phyloP scores from a whole-genome alignment of 2,888 invertebrate genomes.

The Heterodera filipjevi region DNA sequence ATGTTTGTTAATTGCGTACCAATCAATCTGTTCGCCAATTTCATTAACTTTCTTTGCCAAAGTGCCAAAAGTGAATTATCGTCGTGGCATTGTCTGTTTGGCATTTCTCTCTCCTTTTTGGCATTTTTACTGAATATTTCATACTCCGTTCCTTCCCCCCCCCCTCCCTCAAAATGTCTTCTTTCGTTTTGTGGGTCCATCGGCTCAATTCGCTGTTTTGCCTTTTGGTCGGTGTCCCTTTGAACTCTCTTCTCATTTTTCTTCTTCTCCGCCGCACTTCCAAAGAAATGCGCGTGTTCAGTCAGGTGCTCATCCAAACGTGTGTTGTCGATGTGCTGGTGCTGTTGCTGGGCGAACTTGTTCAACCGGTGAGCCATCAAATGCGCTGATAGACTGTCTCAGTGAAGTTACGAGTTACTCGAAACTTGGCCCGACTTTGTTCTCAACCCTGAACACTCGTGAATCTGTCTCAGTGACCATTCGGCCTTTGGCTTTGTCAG shows the following conservation, averaged over 20 bases:
- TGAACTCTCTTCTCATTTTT: conserved; percentile 20
- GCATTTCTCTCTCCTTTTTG: not conserved
- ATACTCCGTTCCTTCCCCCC: not conserved
- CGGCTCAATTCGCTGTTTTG: conserved; percentile 22
- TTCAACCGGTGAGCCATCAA: conserved; percentile 17
- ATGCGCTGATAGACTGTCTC: too few species aligned
- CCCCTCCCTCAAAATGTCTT: not conserved
- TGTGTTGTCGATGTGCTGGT: conserved; percentile 20
- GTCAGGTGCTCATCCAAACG: conserved; percentile 19
- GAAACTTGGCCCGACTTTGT: too few species aligned
- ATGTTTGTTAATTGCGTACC: too few species aligned
- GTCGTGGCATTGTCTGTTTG: not conserved
- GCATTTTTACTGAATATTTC: not conserved
- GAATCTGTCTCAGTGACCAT: not conserved
- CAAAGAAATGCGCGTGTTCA: conserved; percentile 21
- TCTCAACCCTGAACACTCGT: too few species aligned
- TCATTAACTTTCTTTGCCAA: too few species aligned
- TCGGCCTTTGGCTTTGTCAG: not conserved
- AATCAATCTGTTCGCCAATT: too few species aligned
- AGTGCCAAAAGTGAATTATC: too few species aligned
- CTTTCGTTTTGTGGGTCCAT: conserved; percentile 13
- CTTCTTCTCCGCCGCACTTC: conserved; percentile 20
- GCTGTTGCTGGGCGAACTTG: not conserved
- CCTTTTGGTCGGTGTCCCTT: conserved; percentile 11
- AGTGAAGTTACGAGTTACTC: not conserved